Percentiles rank a stretch among this genome's conserved stretches.
These are phyloP conservation scores for Perdix hodgsoniae DNA, from an alignment of 2,797 vertebrate species.

Conservation along the genomic window DNA sequence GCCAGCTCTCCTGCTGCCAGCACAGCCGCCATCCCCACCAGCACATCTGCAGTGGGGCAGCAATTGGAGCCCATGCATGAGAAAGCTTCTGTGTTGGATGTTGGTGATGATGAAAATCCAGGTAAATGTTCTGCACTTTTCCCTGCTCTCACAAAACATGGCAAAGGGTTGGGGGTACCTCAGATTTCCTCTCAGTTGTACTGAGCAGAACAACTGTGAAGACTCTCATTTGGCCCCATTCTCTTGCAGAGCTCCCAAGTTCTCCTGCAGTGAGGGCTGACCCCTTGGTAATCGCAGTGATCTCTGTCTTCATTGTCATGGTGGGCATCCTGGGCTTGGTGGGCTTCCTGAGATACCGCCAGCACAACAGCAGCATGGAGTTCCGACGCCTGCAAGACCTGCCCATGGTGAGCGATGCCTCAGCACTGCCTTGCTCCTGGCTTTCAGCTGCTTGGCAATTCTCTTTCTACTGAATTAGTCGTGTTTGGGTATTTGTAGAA, in stretches of 20 bases:
- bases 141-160: not conserved
- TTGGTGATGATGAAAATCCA: conserved; percentile 59
- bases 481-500: not conserved
- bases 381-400: conserved; percentile 91
- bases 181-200: not conserved
- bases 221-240: not conserved
- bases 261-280: conserved; percentile 73
- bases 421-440: not conserved
- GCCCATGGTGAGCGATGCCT: conserved; percentile 87
- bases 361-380: conserved; percentile 83
- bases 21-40: not conserved
- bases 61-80: conserved; percentile 9
- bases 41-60: not conserved
- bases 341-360: conserved; percentile 87
- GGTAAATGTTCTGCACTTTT: conserved; percentile 58
- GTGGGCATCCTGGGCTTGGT: conserved; percentile 87
- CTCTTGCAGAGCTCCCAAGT: conserved; percentile 62
- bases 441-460: conserved; percentile 1
- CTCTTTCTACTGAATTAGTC: not conserved
- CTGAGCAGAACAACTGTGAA: not conserved
- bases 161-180: not conserved
- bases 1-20: not conserved
- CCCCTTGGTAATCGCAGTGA: conserved; percentile 87
- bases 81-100: conserved; percentile 60
- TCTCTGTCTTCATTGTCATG: conserved; percentile 87